These are phyloP conservation scores for Onychostruthus taczanowskii DNA, from an alignment of 2,113 vertebrate genomes.

Conservation along the genomic window DNA sequence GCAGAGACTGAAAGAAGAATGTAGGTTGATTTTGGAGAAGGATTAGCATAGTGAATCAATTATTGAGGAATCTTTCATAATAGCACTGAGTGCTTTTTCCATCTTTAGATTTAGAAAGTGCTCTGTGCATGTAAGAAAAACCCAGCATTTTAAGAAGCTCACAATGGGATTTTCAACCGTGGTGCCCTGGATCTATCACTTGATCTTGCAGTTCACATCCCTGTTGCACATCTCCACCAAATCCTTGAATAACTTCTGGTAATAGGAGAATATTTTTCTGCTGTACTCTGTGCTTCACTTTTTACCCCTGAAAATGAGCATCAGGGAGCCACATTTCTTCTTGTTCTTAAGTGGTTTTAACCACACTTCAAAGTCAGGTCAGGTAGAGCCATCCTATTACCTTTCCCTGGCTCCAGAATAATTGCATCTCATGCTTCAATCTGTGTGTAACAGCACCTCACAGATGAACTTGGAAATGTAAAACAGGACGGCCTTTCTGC, in stretches of 20 bases:
- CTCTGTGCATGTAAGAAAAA: background rate
- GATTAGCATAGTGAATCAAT: slow-evolving; percentile 7
- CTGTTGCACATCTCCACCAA: background rate
- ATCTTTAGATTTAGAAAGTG: background rate
- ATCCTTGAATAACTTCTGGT: background rate
- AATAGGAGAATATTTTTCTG: background rate
- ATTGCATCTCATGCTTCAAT: slow-evolving; percentile 13
- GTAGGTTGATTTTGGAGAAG: background rate
- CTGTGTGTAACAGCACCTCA: background rate
- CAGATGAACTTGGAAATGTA: background rate
- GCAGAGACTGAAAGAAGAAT: background rate
- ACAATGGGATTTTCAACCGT: background rate
- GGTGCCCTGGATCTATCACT: slow-evolving; percentile 9
- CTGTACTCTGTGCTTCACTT: background rate
- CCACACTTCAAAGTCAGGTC: slow-evolving; percentile 29
- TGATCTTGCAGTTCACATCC: slow-evolving; percentile 6
- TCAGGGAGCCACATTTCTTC: background rate
- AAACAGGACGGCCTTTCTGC: background rate
- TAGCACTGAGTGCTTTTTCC: background rate
- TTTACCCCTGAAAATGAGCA: background rate
- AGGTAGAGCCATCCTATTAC: slow-evolving; percentile 8
- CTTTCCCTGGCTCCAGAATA: background rate
- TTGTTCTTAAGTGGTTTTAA: background rate
- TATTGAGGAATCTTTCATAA: slow-evolving; percentile 11
- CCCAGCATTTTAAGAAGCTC: background rate